phyloP scores from a whole-genome alignment of 2,797 vertebrate genomes.

The Peromyscus nudipes region DNA sequence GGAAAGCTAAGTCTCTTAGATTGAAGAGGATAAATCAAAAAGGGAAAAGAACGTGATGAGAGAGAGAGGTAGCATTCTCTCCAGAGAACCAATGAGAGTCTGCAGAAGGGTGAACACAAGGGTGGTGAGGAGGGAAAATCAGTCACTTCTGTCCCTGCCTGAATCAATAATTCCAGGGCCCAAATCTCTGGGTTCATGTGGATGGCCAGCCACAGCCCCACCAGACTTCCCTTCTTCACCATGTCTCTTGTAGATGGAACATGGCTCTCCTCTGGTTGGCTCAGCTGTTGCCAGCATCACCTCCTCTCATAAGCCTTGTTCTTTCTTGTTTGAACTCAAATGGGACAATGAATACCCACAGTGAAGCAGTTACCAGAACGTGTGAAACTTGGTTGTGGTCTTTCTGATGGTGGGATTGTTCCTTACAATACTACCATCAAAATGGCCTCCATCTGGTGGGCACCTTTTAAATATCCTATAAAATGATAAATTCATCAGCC shows the following conservation, averaged over 20 bases:
- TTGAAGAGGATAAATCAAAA: not conserved
- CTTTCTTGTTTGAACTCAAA: not conserved
- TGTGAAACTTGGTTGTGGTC: not conserved
- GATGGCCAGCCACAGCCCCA: not conserved
- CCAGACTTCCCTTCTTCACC: not conserved
- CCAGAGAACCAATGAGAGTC: not conserved
- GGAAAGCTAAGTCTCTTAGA: slow-evolving; percentile 33
- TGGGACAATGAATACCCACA: not conserved
- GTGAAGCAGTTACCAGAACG: not conserved
- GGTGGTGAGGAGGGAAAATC: not conserved
- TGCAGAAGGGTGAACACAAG: not conserved
- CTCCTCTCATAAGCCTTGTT: not conserved
- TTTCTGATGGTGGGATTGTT: not conserved
- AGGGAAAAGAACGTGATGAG: not conserved
- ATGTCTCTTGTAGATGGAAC: not conserved
- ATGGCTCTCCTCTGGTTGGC: not conserved
- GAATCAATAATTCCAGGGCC: not conserved
- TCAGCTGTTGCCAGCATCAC: not conserved
- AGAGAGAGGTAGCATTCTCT: not conserved
- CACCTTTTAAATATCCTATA: not conserved
- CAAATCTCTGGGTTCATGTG: not conserved
- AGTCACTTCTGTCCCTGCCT: not conserved
- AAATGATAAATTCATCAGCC: not conserved
- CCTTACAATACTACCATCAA: not conserved
- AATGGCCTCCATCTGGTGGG: not conserved